A percentile compares a stretch with the other conserved stretches of the same genome.
Conservation (phyloP, 2,888 invertebrate genomes). For the Apocheima hispidaria region DNA sequence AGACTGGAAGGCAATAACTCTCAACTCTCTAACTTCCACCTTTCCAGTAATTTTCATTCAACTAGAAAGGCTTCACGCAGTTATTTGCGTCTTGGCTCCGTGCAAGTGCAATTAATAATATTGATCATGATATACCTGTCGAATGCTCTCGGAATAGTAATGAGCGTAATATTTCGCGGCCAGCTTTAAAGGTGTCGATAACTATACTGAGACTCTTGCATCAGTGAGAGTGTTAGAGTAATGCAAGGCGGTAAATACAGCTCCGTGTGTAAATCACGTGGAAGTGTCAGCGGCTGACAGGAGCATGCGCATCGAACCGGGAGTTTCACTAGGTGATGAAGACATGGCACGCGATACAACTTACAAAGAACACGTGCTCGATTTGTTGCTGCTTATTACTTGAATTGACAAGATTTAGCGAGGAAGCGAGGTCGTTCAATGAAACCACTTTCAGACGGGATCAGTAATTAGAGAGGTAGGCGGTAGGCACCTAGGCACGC, state of each 20-base stretch:
- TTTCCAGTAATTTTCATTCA: conserved; percentile 26
- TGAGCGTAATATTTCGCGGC: conserved; percentile 21
- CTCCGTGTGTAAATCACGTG: conserved; percentile 53
- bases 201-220: conserved; percentile 44
- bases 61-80: conserved; percentile 33
- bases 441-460: conserved; percentile 56
- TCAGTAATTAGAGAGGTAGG: conserved; percentile 71
- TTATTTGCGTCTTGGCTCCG: conserved; percentile 42
- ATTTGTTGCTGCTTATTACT: conserved; percentile 37
- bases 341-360: conserved; percentile 56
- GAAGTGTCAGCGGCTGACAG: conserved; percentile 55
- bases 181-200: conserved; percentile 26
- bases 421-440: conserved; percentile 37
- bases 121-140: conserved; percentile 38
- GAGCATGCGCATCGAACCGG: conserved; percentile 51
- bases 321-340: conserved; percentile 61
- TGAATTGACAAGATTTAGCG: conserved; percentile 33
- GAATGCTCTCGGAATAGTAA: conserved; percentile 42
- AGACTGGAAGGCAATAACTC: conserved; percentile 19
- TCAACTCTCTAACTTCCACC: conserved; percentile 7
- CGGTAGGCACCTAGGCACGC: conserved; percentile 58
- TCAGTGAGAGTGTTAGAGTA: conserved; percentile 58
- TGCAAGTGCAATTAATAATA: conserved; percentile 39
- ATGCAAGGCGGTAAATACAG: conserved; percentile 45
- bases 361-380: conserved; percentile 43